phyloP scores from a whole-genome alignment of 2,113 vertebrate genomes.

The Apodemus speciosus region DNA sequence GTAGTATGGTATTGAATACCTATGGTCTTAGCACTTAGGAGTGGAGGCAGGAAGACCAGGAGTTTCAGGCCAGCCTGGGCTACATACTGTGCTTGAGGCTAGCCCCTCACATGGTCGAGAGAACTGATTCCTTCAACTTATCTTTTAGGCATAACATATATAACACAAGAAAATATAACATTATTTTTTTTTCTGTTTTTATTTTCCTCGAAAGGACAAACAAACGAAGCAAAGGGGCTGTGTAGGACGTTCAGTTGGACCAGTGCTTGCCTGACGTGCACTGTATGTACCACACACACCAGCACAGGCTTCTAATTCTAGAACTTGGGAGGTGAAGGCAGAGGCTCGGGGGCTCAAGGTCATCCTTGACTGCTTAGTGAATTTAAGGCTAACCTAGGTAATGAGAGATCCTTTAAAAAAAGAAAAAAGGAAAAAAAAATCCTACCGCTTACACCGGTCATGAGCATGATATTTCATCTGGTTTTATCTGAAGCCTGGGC shows the following conservation, averaged over 20 bases:
- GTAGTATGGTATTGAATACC: no score
- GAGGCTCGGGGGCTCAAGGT: neutral
- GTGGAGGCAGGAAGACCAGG: neutral
- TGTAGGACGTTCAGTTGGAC: neutral
- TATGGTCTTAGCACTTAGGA: neutral
- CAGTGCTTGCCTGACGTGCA: neutral
- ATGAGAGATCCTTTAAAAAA: neutral
- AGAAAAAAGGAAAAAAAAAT: neutral
- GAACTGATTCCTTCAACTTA: neutral
- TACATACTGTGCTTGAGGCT: neutral
- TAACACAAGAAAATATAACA: neutral
- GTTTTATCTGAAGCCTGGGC: constrained; percentile 80
- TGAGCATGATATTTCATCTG: constrained; percentile 72
- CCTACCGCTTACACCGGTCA: constrained; percentile 30
- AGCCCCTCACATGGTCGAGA: neutral
- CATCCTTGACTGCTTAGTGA: neutral
- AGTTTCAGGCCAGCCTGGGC: neutral
- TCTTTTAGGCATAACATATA: neutral
- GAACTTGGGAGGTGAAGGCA: neutral
- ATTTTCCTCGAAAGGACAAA: neutral
- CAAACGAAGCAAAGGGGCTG: no score
- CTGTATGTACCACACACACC: neutral
- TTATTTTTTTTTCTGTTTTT: neutral
- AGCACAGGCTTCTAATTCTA: neutral
- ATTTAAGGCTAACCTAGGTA: neutral